Percentiles rank a stretch among this genome's conserved stretches.
Evolutionary conservation across 2,797 vertebrate species (phyloP).

Genomic region (Mormyrus proboscirostris): DNA sequence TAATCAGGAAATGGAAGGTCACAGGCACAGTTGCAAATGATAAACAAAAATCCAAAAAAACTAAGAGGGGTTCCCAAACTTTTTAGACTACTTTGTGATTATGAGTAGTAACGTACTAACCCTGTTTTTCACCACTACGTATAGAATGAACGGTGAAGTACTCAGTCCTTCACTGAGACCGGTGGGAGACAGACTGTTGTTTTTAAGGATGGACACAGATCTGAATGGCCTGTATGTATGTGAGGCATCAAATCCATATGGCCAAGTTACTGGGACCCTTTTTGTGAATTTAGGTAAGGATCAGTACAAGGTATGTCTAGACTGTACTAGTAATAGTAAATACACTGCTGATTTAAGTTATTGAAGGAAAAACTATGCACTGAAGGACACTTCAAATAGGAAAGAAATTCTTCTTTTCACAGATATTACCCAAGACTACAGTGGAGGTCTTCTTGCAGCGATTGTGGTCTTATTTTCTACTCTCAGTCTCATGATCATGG

Average conservation of each 20-base stretch:
- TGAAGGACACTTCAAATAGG: not conserved
- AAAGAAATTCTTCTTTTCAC: not conserved
- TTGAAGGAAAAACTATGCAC: not conserved
- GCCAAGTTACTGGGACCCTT: slow-evolving; percentile 3
- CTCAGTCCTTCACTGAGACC: slow-evolving; percentile 12
- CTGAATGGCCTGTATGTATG: slow-evolving; percentile 46
- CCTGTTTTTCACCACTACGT: not conserved
- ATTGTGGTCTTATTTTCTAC: not conserved
- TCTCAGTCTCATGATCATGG: not conserved
- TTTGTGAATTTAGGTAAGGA: slow-evolving; percentile 35
- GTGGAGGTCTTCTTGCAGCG: not conserved
- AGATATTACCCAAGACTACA: not conserved
- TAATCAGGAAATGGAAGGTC: no score
- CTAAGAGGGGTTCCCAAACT: no score
- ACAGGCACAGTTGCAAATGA: no score
- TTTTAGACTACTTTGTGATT: not conserved
- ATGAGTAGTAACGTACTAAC: not conserved
- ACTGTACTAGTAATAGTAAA: not conserved
- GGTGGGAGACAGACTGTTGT: slow-evolving; percentile 24
- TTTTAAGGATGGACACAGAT: slow-evolving; percentile 18
- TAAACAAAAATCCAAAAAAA: no score
- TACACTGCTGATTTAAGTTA: not conserved
- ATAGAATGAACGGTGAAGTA: slow-evolving; percentile 5
- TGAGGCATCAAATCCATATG: slow-evolving; percentile 38
- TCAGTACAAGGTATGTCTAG: not conserved